phyloP scores from a whole-genome alignment of 2,797 vertebrate genomes.

The Octomys mimax region DNA sequence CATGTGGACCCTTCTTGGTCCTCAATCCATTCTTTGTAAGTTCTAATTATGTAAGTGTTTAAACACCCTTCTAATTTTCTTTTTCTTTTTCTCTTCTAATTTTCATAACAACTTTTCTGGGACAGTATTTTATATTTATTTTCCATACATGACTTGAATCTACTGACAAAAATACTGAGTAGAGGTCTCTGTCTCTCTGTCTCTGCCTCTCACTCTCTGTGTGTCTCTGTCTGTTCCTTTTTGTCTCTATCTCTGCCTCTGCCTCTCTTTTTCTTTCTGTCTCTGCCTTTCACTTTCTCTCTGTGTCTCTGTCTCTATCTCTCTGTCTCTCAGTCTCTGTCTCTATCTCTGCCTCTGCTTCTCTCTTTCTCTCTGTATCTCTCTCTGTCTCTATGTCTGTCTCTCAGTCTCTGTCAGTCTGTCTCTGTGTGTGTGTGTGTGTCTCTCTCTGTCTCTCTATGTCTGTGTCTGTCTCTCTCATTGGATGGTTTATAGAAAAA shows the following conservation, averaged over 20 bases:
- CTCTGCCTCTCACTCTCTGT: not conserved
- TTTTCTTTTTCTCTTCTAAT: not conserved
- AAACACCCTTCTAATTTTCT: not conserved
- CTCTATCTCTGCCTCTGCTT: too few species aligned
- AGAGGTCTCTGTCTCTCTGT: not conserved
- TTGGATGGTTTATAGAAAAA: not conserved
- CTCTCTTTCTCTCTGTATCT: too few species aligned
- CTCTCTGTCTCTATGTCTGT: too few species aligned
- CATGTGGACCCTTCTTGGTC: not conserved
- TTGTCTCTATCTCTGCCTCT: not conserved
- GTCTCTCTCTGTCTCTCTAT: not conserved
- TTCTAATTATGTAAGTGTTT: not conserved
- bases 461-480: not conserved
- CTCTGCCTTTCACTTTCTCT: too few species aligned
- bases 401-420: not conserved
- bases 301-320: too few species aligned
- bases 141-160: not conserved
- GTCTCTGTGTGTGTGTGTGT: too few species aligned
- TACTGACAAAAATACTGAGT: not conserved
- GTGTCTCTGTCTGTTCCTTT: not conserved
- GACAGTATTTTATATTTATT: not conserved
- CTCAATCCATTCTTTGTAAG: not conserved
- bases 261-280: not conserved
- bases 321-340: too few species aligned
- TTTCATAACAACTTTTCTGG: not conserved